phyloP scores from a whole-genome alignment of 2,888 invertebrate genomes.

The Miltochrista miniata region DNA sequence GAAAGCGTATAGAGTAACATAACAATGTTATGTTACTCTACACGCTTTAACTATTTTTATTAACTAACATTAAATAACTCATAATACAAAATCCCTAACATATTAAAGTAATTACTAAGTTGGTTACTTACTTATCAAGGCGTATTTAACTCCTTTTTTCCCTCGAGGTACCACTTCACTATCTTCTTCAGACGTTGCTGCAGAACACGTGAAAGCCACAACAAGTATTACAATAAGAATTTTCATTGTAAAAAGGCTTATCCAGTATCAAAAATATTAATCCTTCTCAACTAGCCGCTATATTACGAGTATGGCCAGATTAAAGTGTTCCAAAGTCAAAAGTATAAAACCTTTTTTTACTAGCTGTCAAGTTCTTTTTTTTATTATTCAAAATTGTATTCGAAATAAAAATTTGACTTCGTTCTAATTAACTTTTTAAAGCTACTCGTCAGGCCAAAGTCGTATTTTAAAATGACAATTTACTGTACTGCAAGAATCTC shows the following conservation, averaged over 20 bases:
- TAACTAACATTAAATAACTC: too few relatives aligned
- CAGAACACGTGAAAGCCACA: constrained; percentile 24
- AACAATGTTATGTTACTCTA: too few relatives aligned
- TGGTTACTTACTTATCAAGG: constrained; percentile 64
- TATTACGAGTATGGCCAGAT: too few relatives aligned
- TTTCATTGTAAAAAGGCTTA: constrained; percentile 18
- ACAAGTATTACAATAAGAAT: constrained; percentile 21
- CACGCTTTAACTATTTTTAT: too few relatives aligned
- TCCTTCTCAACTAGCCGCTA: not conserved
- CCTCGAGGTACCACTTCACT: constrained; percentile 58
- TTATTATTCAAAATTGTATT: too few relatives aligned
- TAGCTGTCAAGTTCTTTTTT: too few relatives aligned
- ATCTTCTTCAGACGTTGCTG: constrained; percentile 27
- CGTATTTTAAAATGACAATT: constrained; percentile 31
- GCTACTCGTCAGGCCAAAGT: constrained; percentile 24
- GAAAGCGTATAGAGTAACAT: too few relatives aligned
- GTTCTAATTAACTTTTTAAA: constrained; percentile 2
- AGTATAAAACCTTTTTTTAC: too few relatives aligned
- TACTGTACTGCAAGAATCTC: not conserved
- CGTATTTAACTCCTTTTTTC: constrained; percentile 61
- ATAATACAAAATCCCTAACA: too few relatives aligned
- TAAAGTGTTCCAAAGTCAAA: too few relatives aligned
- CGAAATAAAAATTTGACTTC: not conserved
- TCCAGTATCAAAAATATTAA: not conserved
- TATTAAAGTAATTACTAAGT: too few relatives aligned